Evolutionary conservation across 1,140 invertebrate genomes (phyloP), one percentile per base, ranked within the genome.

Genomic region (Dinoponera quadriceps): DNA sequence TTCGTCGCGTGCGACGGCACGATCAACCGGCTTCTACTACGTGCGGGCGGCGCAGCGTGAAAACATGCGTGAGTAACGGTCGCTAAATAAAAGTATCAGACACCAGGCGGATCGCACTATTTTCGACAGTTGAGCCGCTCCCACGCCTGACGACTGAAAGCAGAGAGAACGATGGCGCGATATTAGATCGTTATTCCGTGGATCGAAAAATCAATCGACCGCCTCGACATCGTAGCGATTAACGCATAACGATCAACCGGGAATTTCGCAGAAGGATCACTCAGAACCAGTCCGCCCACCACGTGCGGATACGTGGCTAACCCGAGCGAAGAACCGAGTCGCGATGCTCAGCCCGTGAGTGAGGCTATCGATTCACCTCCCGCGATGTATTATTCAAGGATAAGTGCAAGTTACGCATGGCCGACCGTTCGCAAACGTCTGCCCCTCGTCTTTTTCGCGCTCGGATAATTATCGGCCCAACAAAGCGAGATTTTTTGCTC

Each of bases 311-410:
- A 66, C 83, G 65, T 69, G 51, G 33, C 73, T 27, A 44, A 62
- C 59, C 73, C n/a, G 54, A 63, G 38, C 27, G 44, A 60, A 68
- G 38, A 66, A 83, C 33, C 48, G 54, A 82, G 82, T 72, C 69
- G 77, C 68, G 48, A 72, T 68, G 66, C 33, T 63, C 65, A 69
- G 55, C n/a, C 77, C 68, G 38, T 2, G 25, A 81, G 38, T 3
- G 25, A 81, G 75, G 48, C 54, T 85, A 83, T 86, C 84, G 83
- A 86, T 86, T 85, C 85, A 71, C 71, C 69, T 86, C 63, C 54
- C 55, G 68, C 51, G 51, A 85, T 86, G 62, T 83, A 85, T 86
- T 86, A 86, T 86, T 86, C 85, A 86, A 82, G 69, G 25, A 69
- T 82, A 71, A 69, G 38, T 59, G 49, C 62, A 57, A 68, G 83